Percentiles rank a stretch among this genome's conserved stretches.
These are phyloP conservation scores for Hypanus sabinus DNA, from an alignment of 2,113 vertebrate genomes.

Conservation along the genomic window DNA sequence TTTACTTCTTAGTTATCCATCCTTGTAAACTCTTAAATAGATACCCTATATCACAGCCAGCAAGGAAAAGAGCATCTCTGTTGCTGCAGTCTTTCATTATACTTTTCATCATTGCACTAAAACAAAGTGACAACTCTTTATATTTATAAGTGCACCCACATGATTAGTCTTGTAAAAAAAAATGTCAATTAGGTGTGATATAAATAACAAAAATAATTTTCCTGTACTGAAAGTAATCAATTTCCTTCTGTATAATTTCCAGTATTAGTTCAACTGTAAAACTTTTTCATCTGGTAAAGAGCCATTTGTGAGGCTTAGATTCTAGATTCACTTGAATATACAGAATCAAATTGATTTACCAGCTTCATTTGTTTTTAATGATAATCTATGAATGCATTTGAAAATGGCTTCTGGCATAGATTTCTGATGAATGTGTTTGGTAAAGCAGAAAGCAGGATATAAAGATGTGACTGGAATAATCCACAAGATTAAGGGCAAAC, in stretches of 20 bases:
- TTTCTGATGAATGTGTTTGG: constrained; percentile 22
- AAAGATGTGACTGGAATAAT: constrained; percentile 30
- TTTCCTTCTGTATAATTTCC: neutral
- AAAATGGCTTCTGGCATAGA: constrained; percentile 28
- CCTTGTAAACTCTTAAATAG: neutral
- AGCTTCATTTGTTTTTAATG: constrained; percentile 27
- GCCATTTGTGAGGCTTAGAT: constrained; percentile 13
- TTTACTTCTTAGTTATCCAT: neutral
- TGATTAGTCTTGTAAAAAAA: neutral
- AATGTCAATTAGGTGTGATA: constrained; percentile 18
- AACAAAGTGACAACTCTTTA: neutral
- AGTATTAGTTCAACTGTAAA: constrained; percentile 37
- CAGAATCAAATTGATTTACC: constrained; percentile 35
- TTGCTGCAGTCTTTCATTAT: neutral
- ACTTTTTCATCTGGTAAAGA: neutral
- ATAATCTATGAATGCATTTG: constrained; percentile 30
- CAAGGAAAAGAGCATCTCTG: neutral
- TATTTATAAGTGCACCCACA: neutral
- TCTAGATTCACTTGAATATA: constrained; percentile 14
- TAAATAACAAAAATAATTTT: neutral
- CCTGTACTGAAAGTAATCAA: constrained; percentile 14
- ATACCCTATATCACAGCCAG: neutral
- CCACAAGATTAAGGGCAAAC: neutral
- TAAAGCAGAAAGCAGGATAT: constrained; percentile 12
- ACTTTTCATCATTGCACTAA: neutral